Conservation (phyloP, 2,888 invertebrate species). For the Elmis aenea region DNA sequence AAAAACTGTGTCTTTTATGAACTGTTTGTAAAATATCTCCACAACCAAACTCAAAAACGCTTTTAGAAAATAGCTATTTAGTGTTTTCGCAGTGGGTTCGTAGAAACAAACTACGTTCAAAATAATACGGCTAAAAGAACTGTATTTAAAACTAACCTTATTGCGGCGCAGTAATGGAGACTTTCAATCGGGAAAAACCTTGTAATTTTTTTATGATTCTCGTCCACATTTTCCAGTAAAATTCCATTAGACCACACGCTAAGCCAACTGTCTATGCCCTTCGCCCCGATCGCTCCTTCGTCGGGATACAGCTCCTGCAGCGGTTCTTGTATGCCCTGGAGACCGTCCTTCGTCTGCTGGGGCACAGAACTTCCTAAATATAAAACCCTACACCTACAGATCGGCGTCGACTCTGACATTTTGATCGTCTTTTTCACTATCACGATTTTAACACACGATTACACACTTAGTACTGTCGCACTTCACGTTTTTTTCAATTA, state of each 20-base stretch:
- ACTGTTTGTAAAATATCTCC: too few species aligned
- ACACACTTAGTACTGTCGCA: too few species aligned
- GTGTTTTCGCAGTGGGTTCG: too few species aligned
- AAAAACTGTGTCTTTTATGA: too few species aligned
- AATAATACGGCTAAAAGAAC: too few species aligned
- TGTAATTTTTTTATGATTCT: conserved; percentile 88
- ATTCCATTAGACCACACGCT: conserved; percentile 97
- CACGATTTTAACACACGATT: too few species aligned
- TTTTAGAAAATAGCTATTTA: too few species aligned
- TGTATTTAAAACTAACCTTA: conserved; percentile 89
- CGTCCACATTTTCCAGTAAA: conserved; percentile 91
- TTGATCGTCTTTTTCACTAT: too few species aligned
- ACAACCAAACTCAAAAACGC: too few species aligned
- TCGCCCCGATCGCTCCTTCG: conserved; percentile 80
- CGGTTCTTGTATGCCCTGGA: conserved; percentile 96
- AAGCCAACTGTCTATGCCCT: conserved; percentile 93
- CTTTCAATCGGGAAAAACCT: conserved; percentile 95
- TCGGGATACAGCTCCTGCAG: conserved; percentile 93
- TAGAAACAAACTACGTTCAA: too few species aligned
- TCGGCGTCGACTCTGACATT: conserved; percentile 75
- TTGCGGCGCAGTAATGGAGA: conserved; percentile 93
- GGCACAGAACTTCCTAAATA: conserved; percentile 96
- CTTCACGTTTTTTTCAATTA: too few species aligned
- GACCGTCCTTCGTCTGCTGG: conserved; percentile 94
- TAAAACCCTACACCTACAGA: conserved; percentile 92